Evolutionary conservation across 2,797 vertebrate species (phyloP).

Genomic region (Echiichthys vipera): DNA sequence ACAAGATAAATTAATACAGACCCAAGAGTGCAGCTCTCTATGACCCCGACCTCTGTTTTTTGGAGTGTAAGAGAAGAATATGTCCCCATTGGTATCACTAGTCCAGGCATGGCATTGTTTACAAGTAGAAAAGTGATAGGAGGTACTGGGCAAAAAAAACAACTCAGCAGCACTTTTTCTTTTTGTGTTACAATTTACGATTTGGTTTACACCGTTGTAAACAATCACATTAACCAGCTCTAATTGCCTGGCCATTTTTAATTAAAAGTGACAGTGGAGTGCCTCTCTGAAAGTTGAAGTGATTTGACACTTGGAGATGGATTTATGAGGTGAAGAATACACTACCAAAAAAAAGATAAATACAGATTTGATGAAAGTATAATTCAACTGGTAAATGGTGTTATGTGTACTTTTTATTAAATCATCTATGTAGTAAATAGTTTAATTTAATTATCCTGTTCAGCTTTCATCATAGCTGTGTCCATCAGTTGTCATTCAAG

Average conservation of each 20-base stretch:
- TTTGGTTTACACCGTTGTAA: not conserved
- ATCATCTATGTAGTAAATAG: not conserved
- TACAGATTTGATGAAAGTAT: not conserved
- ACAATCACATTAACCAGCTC: not conserved
- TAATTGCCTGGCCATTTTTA: not conserved
- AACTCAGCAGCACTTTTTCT: not conserved
- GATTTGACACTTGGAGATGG: not conserved
- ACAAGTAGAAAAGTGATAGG: not conserved
- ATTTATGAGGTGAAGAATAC: not conserved
- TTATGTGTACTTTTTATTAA: not conserved
- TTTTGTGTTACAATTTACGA: not conserved
- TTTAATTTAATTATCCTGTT: not conserved
- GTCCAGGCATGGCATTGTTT: not conserved
- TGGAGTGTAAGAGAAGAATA: slow-evolving; percentile 4
- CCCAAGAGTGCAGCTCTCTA: not conserved
- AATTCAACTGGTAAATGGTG: not conserved
- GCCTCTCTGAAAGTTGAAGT: not conserved
- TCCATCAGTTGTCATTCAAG: slow-evolving; percentile 5
- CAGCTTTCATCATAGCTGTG: not conserved
- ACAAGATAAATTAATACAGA: slow-evolving; percentile 28
- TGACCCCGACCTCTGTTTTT: slow-evolving; percentile 2
- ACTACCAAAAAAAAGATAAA: not conserved
- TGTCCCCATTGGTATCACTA: not conserved
- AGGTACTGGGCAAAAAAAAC: not conserved
- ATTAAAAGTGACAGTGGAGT: not conserved